Evolutionary conservation across 2,113 vertebrate genomes (phyloP).

Genomic region (Saccopteryx bilineata): DNA sequence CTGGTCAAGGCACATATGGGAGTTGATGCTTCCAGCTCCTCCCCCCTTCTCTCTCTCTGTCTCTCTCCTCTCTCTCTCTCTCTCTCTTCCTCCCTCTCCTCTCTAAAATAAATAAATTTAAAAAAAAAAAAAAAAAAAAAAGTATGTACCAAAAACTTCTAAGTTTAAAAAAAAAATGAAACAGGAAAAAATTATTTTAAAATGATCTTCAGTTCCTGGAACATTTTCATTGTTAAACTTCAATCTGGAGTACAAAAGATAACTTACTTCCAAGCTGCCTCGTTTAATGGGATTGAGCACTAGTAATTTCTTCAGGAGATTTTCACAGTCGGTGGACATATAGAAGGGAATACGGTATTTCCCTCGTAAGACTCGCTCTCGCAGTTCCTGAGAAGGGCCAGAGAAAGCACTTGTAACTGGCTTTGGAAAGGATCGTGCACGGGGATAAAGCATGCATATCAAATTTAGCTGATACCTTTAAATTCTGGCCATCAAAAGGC

Average conservation of each 20-base stretch:
- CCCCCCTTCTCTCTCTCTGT: too few species aligned
- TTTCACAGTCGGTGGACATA: slow-evolving; percentile 99
- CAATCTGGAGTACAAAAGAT: background rate
- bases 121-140: too few species aligned
- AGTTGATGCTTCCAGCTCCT: too few species aligned
- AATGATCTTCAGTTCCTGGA: background rate
- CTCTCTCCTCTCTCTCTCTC: too few species aligned
- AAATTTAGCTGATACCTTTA: slow-evolving; percentile 91
- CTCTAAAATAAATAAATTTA: too few species aligned
- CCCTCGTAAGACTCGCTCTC: slow-evolving; percentile 96
- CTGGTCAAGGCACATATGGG: too few species aligned
- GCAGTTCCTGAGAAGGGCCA: slow-evolving; percentile 91
- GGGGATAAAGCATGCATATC: background rate
- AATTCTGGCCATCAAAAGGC: slow-evolving; percentile 97
- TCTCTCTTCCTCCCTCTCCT: too few species aligned
- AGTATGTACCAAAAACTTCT: background rate
- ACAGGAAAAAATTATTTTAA: background rate
- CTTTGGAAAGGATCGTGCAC: rapidly evolving
- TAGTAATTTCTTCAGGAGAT: slow-evolving; percentile 97
- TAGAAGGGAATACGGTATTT: slow-evolving; percentile 99
- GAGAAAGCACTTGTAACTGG: background rate
- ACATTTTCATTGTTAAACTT: background rate
- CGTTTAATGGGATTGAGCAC: slow-evolving; percentile 97
- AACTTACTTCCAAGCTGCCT: slow-evolving; percentile 96
- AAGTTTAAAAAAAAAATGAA: background rate